Evolutionary conservation across 2,113 vertebrate genomes (phyloP).

Genomic region (cattle (Bos taurus)): DNA sequence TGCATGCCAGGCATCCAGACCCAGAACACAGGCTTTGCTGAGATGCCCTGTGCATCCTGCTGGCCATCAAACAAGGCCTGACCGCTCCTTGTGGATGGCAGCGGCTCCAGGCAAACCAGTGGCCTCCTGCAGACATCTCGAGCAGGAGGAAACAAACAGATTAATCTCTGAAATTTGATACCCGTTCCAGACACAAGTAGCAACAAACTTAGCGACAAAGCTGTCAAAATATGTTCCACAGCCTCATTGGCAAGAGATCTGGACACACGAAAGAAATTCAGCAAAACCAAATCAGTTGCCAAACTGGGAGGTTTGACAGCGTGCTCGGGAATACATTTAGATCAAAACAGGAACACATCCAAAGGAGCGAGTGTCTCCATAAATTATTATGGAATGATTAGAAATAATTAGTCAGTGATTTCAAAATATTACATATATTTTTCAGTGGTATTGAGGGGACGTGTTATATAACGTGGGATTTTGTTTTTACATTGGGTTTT

Average conservation of each 20-base stretch:
- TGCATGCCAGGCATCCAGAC: not conserved
- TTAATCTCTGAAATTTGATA: constrained; percentile 79
- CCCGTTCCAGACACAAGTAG: constrained; percentile 81
- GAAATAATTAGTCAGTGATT: constrained; percentile 87
- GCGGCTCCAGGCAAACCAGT: constrained; percentile 45
- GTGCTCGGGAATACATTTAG: constrained; percentile 82
- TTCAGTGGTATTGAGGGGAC: constrained; percentile 79
- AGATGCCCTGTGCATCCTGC: accelerated
- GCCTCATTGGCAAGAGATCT: constrained; percentile 86
- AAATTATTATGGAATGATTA: constrained; percentile 85
- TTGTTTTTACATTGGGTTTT: constrained; percentile 72
- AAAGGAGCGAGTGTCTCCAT: constrained; percentile 82
- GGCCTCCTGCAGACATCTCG: constrained; percentile 64
- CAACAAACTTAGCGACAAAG: constrained; percentile 85
- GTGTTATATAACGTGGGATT: constrained; percentile 82
- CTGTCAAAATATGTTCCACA: constrained; percentile 88
- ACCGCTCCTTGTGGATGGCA: not conserved
- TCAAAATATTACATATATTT: constrained; percentile 88
- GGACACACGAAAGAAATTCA: constrained; percentile 85
- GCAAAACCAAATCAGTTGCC: constrained; percentile 83
- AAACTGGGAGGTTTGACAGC: constrained; percentile 83
- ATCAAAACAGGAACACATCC: constrained; percentile 84
- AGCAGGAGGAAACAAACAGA: constrained; percentile 75
- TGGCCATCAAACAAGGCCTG: not conserved
- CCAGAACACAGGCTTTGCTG: not conserved